Base-by-base conservation (phyloP, 1,140 invertebrate species). In the Solenopsis invicta region DNA sequence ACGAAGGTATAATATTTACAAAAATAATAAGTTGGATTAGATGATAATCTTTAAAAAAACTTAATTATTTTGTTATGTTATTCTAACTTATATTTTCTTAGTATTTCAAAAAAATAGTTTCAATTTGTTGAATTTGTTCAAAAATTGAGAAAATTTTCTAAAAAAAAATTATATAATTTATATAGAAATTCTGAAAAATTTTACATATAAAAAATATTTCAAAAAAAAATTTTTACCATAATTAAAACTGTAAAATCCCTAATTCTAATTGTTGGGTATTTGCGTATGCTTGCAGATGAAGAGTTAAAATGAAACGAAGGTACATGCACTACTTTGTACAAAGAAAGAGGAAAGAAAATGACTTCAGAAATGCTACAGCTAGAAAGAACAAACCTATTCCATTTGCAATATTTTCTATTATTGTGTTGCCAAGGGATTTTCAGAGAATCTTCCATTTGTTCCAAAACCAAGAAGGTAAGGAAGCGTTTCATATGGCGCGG, bases 331-430 rank as follows among this genome's bases (percentile, higher is more conserved):
- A n/a, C 5, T 8, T 48, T 18, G 6, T 5, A 34, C 29, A 16
- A 2, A 21, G 13, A 41, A 21, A 13, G 12, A 41, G 1, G 18
- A 29, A 21, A 18, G 13, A 13, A 24, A 45, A 61, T 2, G 2
- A 12, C 3, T 13, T 0, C 13, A 13, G 1, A 24, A 37, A 41
- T 10, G 18, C 2, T 54, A 56, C 48, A 12, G 5, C 5, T 52
- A 13, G 13, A 34, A 71, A 13, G 16, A 81, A 71, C 13, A 24
- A 34, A 67, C 29, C 24, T 5, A 34, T 67, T 66, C 54, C 0
- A 3, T 66, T 52, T 50, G 37, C 13, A 29, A 34, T 41, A 41
- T 41, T 56, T 81, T 71, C 13, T 41, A 81, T 61, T 61, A 37
- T 75, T 84, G 56, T 4, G 48, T 72, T 2, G n/a, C 4, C 18